Percentiles rank a stretch among this genome's conserved stretches.
Evolutionary conservation across 2,113 vertebrate genomes (phyloP).

Genomic region (Carassius carassius): DNA sequence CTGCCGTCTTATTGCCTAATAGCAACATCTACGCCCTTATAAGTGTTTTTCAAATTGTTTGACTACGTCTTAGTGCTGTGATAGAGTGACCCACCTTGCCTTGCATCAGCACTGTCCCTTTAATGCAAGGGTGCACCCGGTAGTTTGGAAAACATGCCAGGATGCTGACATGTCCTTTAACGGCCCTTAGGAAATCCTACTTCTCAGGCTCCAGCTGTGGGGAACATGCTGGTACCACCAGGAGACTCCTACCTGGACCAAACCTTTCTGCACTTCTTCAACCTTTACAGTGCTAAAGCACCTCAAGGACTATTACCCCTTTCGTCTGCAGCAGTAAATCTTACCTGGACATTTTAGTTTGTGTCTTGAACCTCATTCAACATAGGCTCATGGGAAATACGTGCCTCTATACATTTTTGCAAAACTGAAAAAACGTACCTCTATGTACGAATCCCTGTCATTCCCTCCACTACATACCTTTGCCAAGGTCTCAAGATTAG

Average conservation of each 20-base stretch:
- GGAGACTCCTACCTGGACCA: neutral
- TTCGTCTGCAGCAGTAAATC: constrained; percentile 17
- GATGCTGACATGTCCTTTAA: neutral
- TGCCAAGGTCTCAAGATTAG: no score
- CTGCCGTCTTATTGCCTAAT: neutral
- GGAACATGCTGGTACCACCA: neutral
- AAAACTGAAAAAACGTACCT: no score
- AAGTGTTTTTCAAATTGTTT: neutral
- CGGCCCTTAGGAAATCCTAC: neutral
- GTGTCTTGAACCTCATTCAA: neutral
- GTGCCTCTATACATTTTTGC: no score
- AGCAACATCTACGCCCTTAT: neutral
- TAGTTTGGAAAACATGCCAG: neutral
- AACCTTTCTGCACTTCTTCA: neutral
- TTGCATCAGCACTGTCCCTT: neutral
- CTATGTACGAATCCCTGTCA: no score
- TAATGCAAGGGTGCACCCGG: neutral
- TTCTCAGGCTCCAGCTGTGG: neutral
- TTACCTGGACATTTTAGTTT: neutral
- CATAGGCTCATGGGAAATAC: no score
- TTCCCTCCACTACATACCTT: no score
- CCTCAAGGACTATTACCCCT: constrained; percentile 33
- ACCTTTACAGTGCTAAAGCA: neutral
- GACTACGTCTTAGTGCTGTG: neutral
- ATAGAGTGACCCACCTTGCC: neutral